Conservation (phyloP, 2,888 invertebrate species). For the Caenorhabditis zanzibari region DNA sequence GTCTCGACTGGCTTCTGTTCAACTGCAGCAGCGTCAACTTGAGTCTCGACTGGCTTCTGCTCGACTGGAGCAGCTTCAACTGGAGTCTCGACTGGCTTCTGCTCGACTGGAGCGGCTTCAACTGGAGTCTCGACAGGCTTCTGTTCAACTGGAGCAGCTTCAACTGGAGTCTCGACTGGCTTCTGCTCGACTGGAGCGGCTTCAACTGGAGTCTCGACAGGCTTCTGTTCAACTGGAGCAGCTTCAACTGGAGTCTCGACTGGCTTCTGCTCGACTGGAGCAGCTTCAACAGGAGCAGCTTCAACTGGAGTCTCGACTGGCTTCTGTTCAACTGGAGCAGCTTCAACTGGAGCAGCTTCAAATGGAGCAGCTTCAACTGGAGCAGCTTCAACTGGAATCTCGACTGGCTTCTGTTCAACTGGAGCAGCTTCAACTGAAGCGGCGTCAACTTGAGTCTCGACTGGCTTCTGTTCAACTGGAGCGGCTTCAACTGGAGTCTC, state of each 20-base stretch:
- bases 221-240: slow-evolving; percentile 24
- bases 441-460: slow-evolving; percentile 23
- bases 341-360: slow-evolving; percentile 35
- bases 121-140: slow-evolving; percentile 25
- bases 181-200: slow-evolving; percentile 19
- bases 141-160: slow-evolving; percentile 23
- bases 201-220: slow-evolving; percentile 30
- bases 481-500: slow-evolving; percentile 7
- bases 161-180: slow-evolving; percentile 15
- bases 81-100: not conserved
- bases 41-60: not conserved
- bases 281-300: slow-evolving; percentile 19
- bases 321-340: slow-evolving; percentile 12
- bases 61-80: slow-evolving; percentile 19
- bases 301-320: slow-evolving; percentile 17
- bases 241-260: slow-evolving; percentile 17
- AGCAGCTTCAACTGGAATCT: slow-evolving; percentile 27
- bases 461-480: slow-evolving; percentile 18
- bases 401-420: slow-evolving; percentile 21
- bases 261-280: slow-evolving; percentile 14
- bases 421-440: slow-evolving; percentile 8
- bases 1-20: not conserved
- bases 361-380: slow-evolving; percentile 28
- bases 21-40: slow-evolving; percentile 14
- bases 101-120: slow-evolving; percentile 12